Conservation (phyloP, 2,888 invertebrate genomes). For the Calliphora vomitoria region DNA sequence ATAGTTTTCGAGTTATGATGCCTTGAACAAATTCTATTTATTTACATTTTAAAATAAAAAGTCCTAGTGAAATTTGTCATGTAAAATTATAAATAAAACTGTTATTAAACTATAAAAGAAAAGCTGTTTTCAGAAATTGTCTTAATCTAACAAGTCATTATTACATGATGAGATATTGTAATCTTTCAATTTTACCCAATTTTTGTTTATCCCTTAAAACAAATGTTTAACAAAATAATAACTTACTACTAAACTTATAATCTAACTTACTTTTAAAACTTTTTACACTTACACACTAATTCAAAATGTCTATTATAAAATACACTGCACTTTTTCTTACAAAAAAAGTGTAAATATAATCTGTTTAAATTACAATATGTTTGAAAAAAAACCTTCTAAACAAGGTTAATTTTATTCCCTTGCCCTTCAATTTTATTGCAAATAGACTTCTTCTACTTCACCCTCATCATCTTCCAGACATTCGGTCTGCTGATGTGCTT, state of each 20-base stretch:
- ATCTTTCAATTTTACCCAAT: too few relatives aligned
- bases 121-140: too few relatives aligned
- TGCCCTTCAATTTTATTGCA: constrained; percentile 68
- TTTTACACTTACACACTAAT: constrained; percentile 37
- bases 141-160: too few relatives aligned
- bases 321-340: not conserved
- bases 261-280: not conserved
- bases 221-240: not conserved
- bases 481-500: constrained; percentile 78
- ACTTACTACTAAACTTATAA: not conserved
- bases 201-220: too few relatives aligned
- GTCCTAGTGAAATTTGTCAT: too few relatives aligned
- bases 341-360: too few relatives aligned
- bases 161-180: too few relatives aligned
- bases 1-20: too few relatives aligned
- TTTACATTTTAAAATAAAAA: too few relatives aligned
- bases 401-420: not conserved
- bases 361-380: not conserved
- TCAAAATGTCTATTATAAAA: not conserved
- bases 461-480: constrained; percentile 78
- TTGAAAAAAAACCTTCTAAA: not conserved
- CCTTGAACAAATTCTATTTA: too few relatives aligned
- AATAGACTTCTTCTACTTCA: constrained; percentile 81
- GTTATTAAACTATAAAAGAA: too few relatives aligned
- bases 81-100: too few relatives aligned